Base-by-base conservation (phyloP, 2,113 vertebrate genomes). In the Theristicus caerulescens region DNA sequence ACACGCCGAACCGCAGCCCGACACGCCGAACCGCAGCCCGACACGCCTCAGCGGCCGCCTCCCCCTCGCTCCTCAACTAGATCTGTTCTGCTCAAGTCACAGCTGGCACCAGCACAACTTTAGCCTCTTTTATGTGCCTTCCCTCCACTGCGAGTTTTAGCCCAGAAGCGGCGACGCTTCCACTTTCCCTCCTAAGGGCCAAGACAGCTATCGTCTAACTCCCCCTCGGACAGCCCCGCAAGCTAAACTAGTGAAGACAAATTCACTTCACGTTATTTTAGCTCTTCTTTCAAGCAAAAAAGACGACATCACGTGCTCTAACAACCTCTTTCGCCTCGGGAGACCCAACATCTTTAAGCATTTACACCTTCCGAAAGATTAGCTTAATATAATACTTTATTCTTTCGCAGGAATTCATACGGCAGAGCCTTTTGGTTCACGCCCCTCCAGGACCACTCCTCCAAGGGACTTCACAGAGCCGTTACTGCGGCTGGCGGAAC, bases 31-130 rank as follows among this genome's bases (percentile, higher is more conserved):
- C 4, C 2, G 5, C 32, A 31, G 81, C 12, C 20, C 1, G 1
- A 36, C 24, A 44, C 36, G 15, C 27, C 14, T 6, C 3, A 47
- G 20, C 62, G 46, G 81, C 44, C 6, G 12, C 61, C 16, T 36
- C 40, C 2, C 5, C 40, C 73, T 7, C 3, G 2, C 3, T 40
- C 64, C 71, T 40, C 65, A 11, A 1, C 2, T 11, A n/a, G 2
- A 10, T 7, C 36, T 26, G 19, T 29, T 19, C 67, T 20, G 61
- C 47, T 9, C n/a, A 44, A 31, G 47, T 9, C 25, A 11, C 26
- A 47, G 9, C 7, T 14, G 40, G 16, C 59, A 27, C 7, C 31
- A 10, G 59, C 73, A 25, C 59, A 22, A 58, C 42, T 22, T 38
- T 16, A 25, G n/a, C 36, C 22, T 11, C 55, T n/a, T 2, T 51